Base-by-base conservation (phyloP, 2,888 invertebrate genomes). In the Megamerina dolium region DNA sequence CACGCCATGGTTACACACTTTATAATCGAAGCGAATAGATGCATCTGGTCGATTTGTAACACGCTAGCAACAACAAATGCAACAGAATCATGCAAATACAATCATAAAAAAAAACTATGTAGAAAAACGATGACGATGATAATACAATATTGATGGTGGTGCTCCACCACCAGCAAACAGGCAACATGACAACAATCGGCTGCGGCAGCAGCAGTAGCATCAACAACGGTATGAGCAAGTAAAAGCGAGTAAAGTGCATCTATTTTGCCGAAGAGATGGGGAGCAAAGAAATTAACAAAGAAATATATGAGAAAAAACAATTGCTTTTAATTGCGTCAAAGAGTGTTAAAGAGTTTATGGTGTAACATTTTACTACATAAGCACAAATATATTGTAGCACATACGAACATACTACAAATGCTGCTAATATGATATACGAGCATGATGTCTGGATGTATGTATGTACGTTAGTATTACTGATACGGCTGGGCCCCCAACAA, bases 331-430 rank as follows among this genome's bases (percentile, higher is more conserved):
- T 50, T 48, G 44, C 64, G 58, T 52, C 58, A 52, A 57, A 62
- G 59, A 63, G 62, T 62, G 64, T 63, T 62, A 62, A 62, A 62
- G 63, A 62, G 63, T 64, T 64, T 64, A 63, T 64, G n/a, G 64
- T 58, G 63, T 63, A 58, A 59, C 64, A 60, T 61, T 63, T n/a
- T 59, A 63, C 52, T 37, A 50, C 52, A 48, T 48, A 45, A 19
- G 40, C 9, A 29, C 13, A 26, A 32, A 12, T 51, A 49, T 43
- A 48, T 51, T 27, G 42, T 27, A 26, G 17, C 43, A 33, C 41
- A 21, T 37, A 45, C 44, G 45, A 50, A 50, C 48, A n/a, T n/a
- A n/a, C n/a, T n/a, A n/a, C n/a, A n/a, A n/a, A n/a, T n/a, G n/a
- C n/a, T n/a, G n/a, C n/a, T n/a, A n/a, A n/a, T n/a, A n/a, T n/a